Percentiles rank a stretch among this genome's conserved stretches.
Conservation (phyloP, 1,140 invertebrate species). For the Phenacoccus solenopsis region DNA sequence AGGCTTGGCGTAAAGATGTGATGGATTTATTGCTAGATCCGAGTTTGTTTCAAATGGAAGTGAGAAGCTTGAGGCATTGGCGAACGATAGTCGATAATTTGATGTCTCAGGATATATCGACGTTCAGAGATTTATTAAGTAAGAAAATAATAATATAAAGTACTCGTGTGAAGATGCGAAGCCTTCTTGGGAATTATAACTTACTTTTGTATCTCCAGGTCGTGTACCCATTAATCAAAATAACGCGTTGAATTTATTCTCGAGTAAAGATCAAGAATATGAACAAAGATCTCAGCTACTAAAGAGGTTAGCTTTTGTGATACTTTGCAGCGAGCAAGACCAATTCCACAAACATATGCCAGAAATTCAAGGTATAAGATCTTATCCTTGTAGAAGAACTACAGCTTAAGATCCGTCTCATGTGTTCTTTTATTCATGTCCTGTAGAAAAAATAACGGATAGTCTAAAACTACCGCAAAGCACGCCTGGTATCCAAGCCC, state of each 20-base stretch:
- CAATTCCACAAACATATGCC: constrained; percentile 87
- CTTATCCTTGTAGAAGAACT: neutral
- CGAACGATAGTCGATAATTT: constrained; percentile 78
- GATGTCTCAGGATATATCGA: constrained; percentile 88
- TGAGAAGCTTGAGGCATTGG: constrained; percentile 68
- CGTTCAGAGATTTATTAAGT: constrained; percentile 83
- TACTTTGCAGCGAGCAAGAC: constrained; percentile 82
- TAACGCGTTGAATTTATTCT: constrained; percentile 60
- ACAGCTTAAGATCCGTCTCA: neutral
- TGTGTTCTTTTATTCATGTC: constrained; percentile 12
- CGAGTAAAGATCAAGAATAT: constrained; percentile 78
- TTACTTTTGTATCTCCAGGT: constrained; percentile 38
- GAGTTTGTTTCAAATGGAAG: constrained; percentile 81
- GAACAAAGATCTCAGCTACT: constrained; percentile 74
- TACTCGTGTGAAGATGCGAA: neutral
- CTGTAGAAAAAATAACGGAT: constrained; percentile 71
- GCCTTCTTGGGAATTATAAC: neutral
- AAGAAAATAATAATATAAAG: constrained; percentile 24
- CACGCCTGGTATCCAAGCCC: constrained; percentile 68
- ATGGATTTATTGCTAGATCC: constrained; percentile 75
- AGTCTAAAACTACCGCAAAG: constrained; percentile 65
- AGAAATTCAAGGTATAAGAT: constrained; percentile 90
- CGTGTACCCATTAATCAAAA: constrained; percentile 65
- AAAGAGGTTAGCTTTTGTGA: constrained; percentile 79
- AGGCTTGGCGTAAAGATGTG: constrained; percentile 85